Evolutionary conservation across 2,797 vertebrate genomes (phyloP).

Genomic region (Malacoraja senta): DNA sequence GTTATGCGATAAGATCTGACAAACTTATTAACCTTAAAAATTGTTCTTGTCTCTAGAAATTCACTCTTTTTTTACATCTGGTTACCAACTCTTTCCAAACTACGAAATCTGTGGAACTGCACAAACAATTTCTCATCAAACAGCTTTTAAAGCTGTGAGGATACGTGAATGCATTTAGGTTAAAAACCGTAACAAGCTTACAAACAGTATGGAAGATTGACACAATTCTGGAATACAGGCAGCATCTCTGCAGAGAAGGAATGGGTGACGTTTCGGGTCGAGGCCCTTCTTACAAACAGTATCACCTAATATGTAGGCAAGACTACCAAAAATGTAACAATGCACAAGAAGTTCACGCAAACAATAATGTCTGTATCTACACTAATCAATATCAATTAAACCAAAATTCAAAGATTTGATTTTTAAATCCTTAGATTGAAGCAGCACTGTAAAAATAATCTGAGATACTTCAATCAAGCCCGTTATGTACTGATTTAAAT

Average conservation of each 20-base stretch:
- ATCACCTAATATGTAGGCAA: not conserved
- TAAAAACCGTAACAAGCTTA: not conserved
- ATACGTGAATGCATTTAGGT: not conserved
- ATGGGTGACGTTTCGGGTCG: too few relatives aligned
- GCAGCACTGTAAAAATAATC: not conserved
- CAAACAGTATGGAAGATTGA: too few relatives aligned
- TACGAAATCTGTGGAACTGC: not conserved
- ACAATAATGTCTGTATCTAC: not conserved
- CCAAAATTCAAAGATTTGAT: not conserved
- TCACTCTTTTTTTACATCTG: not conserved
- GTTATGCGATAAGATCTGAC: not conserved
- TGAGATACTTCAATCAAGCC: not conserved
- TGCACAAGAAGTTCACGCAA: not conserved
- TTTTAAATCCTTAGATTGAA: constrained; percentile 8
- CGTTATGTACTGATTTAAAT: not conserved
- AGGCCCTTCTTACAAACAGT: too few relatives aligned
- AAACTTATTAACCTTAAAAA: not conserved
- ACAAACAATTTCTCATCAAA: constrained; percentile 20
- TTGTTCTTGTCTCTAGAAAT: not conserved
- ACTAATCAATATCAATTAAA: constrained; percentile 7
- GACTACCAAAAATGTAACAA: not conserved
- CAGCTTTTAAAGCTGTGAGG: not conserved
- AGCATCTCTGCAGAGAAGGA: too few relatives aligned
- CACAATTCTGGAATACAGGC: too few relatives aligned
- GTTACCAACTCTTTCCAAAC: not conserved